Evolutionary conservation across 2,113 vertebrate species (phyloP), one percentile per base, ranked within the genome.

Genomic region (Macrotus californicus): DNA sequence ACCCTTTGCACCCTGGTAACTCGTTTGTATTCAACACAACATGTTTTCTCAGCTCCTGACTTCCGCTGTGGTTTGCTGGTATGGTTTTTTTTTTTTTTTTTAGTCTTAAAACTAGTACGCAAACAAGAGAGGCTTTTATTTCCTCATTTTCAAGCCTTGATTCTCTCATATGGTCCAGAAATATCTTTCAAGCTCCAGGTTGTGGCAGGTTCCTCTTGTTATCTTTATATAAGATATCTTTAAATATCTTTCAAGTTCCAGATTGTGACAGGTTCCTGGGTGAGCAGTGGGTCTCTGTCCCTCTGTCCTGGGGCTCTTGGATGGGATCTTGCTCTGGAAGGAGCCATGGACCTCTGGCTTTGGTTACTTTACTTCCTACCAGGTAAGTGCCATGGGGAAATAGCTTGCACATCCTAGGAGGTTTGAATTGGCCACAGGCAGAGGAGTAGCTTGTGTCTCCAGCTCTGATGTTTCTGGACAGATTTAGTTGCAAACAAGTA

Each of bases 341-440:
- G 29, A 94, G 77, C 43, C 92, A 97, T 97, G 97, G 56, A 85
- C 24, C 11, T 96, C 73, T 92, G 90, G 87, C 56, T 96, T 81
- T 96, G 96, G 97, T 64, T 24, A 5, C 82, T 97, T 59, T 94
- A 19, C 97, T 93, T 97, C 88, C 61, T 97, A n/a, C 92, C 97
- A 91, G 94, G 97, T 97, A 79, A 96, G 97, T 95, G 36, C 48
- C 21, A 1, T 7, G 48, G 77, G 79, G n/a, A 90, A 82, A 26
- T 50, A 66, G 19, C 39, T 43, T 12, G 2, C 29, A 26, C 0
- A 3, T 59, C 14, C 11, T 29, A 10, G 0, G 31, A 89, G 50
- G 48, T 39, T 46, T 18, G 31, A 56, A 18, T 11, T 70, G 64
- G 50, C 56, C 86, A 64, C 6, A 73, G 29, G 64, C 8, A 48